Percentiles rank a stretch among this genome's conserved stretches.
phyloP scores from a whole-genome alignment of 2,888 invertebrate genomes.

The Rhyacophila evoluta region DNA sequence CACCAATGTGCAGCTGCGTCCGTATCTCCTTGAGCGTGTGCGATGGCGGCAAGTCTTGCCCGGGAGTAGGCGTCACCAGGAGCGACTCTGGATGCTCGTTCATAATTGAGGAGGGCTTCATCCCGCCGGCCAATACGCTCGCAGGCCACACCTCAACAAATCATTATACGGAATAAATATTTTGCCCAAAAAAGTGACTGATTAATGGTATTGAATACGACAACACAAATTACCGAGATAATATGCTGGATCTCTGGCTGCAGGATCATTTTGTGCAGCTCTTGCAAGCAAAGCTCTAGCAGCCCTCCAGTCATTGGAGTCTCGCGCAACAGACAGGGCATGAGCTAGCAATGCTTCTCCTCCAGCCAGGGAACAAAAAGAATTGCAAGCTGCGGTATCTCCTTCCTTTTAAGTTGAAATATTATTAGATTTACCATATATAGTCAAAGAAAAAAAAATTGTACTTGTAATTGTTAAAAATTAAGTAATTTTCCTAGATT shows the following conservation, averaged over 20 bases:
- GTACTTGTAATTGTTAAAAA: too few relatives aligned
- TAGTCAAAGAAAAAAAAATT: too few relatives aligned
- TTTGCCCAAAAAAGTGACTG: neutral
- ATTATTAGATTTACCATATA: too few relatives aligned
- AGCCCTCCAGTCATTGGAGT: conserved; percentile 56
- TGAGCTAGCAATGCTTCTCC: conserved; percentile 25
- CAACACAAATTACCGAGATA: conserved; percentile 41
- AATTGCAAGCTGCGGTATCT: conserved; percentile 26
- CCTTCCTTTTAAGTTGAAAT: conserved; percentile 38
- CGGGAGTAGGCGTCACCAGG: conserved; percentile 62
- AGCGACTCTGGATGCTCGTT: conserved; percentile 56
- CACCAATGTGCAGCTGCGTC: conserved; percentile 65
- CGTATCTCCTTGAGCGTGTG: conserved; percentile 56
- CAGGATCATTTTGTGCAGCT: conserved; percentile 66
- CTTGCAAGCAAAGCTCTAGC: conserved; percentile 61
- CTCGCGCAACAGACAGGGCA: conserved; percentile 29
- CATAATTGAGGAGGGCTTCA: conserved; percentile 62
- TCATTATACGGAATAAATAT: too few relatives aligned
- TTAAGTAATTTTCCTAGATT: too few relatives aligned
- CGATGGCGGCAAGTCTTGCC: conserved; percentile 63
- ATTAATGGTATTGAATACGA: neutral
- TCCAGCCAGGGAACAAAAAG: conserved; percentile 3
- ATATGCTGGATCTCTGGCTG: conserved; percentile 58
- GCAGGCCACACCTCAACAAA: conserved; percentile 46
- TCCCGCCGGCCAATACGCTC: conserved; percentile 54